Base-by-base conservation (phyloP, 37 sponge, comb jelly and placozoan species). In the Dysidea cf. avara region DNA sequence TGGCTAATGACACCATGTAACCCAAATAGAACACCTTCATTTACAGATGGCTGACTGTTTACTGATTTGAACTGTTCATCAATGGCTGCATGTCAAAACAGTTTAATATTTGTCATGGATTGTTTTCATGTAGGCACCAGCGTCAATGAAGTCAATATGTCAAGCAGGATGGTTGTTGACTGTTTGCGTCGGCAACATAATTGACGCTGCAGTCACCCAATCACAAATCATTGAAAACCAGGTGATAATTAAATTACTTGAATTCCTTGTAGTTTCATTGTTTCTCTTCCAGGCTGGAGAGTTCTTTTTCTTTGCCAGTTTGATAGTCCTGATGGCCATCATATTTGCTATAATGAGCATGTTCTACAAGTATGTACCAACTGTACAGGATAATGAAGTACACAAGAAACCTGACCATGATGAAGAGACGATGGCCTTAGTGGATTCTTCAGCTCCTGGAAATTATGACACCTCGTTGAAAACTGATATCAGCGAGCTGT, bases 121-220 rank as follows among this genome's bases (percentile, higher is more conserved):
- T n/a, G n/a, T n/a, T n/a, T n/a, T n/a, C n/a, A n/a, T n/a, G n/a
- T 84, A 99, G 93, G 95, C 99, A 43, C 99, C 99, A 28, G 66
- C 65, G 20, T 87, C 86, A 18, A 92, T 99, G 99, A 99, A 99
- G 80, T 87, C 99, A 4, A 72, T 95, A 46, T 82, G 96, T 75
- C 96, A 92, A 55, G 94, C 94, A 16, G 85, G 83, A 11, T 95
- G 94, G 93, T 80, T 92, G 38, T 60, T 92, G 54, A 95, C 99
- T 3, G 94, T 92, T 30, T 91, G 94, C 20, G 83, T 92, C 70
- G 99, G 99, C 3, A 99, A 99, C 74, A 37, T 99, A 11, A 38
- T 99, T 43, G 96, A 89, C 2, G 74, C 95, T 48, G 92, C 95
- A 50, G 70, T 97, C 39, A 88, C 94, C 24, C 92, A 97, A 38